Conservation (phyloP, 2,797 vertebrate species). For the Molossus molossus region DNA sequence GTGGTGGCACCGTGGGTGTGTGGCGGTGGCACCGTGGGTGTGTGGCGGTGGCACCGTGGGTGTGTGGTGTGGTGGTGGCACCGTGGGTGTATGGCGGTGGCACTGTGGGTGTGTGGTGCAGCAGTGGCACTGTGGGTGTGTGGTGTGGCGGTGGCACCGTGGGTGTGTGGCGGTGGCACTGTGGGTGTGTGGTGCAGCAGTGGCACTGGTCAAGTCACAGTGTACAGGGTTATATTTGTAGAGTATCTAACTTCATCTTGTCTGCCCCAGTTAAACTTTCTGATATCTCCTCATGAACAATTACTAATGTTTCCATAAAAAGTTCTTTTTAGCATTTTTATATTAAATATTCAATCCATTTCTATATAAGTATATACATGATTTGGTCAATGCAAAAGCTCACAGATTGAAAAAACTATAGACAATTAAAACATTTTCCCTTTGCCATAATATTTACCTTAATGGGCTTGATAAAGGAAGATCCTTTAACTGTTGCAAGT, state of each 20-base stretch:
- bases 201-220: not conserved
- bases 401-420: not conserved
- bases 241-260: not conserved
- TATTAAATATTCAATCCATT: slow-evolving; percentile 13
- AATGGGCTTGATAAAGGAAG: slow-evolving; percentile 86
- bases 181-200: too few relatives aligned
- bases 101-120: too few relatives aligned
- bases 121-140: too few relatives aligned
- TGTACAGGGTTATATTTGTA: not conserved
- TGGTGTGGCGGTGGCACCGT: too few relatives aligned
- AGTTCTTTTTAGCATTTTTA: not conserved
- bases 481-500: slow-evolving; percentile 87
- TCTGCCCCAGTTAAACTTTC: slow-evolving; percentile 40
- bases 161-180: too few relatives aligned
- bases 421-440: not conserved
- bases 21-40: too few relatives aligned
- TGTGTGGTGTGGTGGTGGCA: too few relatives aligned
- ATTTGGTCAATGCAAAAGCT: not conserved
- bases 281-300: not conserved
- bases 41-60: too few relatives aligned
- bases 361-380: not conserved
- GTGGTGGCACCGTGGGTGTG: too few relatives aligned
- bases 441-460: slow-evolving; percentile 82
- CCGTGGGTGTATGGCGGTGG: too few relatives aligned
- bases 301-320: not conserved